phyloP scores from a whole-genome alignment of 2,797 vertebrate species.

The Melanotaenia pygmaea region DNA sequence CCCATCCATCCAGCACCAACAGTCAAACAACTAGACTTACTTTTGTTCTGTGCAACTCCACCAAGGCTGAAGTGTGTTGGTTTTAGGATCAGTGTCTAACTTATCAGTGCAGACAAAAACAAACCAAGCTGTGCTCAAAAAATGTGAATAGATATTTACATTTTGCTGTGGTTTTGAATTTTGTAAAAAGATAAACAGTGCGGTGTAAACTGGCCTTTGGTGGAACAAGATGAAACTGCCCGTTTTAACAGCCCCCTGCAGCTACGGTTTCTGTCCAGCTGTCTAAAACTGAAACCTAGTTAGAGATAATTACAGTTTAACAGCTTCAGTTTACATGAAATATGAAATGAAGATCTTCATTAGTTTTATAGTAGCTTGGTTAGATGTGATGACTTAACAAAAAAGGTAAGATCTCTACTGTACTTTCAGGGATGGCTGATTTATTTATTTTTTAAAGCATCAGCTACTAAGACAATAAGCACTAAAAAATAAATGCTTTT shows the following conservation, averaged over 20 bases:
- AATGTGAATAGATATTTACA: background rate
- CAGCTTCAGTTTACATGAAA: too few relatives aligned
- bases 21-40: background rate
- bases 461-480: too few relatives aligned
- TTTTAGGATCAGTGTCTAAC: background rate
- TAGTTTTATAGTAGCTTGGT: too few relatives aligned
- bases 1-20: background rate
- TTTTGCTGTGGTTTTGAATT: background rate
- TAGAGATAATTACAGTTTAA: background rate
- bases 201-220: background rate
- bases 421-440: background rate
- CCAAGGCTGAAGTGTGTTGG: background rate
- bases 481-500: background rate
- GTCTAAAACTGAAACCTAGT: background rate
- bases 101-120: background rate
- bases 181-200: background rate
- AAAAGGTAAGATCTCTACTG: background rate
- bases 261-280: background rate
- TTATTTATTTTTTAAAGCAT: too few relatives aligned
- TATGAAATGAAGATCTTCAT: too few relatives aligned
- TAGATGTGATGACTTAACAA: background rate
- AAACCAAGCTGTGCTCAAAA: background rate
- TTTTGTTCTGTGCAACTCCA: background rate
- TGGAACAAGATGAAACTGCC: background rate
- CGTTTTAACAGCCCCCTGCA: background rate